Evolutionary conservation across 2,888 invertebrate species (phyloP).

Genomic region (Hirtodrosophila duncani): DNA sequence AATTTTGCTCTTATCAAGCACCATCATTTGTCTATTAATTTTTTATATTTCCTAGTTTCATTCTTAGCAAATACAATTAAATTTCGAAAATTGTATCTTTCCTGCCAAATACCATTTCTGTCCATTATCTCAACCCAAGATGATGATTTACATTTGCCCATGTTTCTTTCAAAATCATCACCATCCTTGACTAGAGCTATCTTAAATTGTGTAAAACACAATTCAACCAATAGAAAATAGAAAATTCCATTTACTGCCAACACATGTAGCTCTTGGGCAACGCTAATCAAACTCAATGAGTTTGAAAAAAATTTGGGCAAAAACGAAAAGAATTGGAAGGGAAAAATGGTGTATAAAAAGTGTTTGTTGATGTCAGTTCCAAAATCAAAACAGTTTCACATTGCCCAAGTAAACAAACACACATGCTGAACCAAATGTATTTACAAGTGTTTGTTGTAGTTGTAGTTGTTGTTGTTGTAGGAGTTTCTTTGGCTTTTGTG

Average conservation of each 20-base stretch:
- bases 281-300: slow-evolving; percentile 54
- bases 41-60: too few species aligned
- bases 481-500: slow-evolving; percentile 5
- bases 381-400: slow-evolving; percentile 15
- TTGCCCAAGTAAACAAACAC: too few species aligned
- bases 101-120: neutral
- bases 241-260: slow-evolving; percentile 31
- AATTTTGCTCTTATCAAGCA: too few species aligned
- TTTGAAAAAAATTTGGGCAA: slow-evolving; percentile 26
- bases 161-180: slow-evolving; percentile 9
- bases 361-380: slow-evolving; percentile 40
- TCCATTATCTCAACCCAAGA: slow-evolving; percentile 13
- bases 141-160: slow-evolving; percentile 28
- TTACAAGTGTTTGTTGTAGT: slow-evolving; percentile 33
- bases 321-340: slow-evolving; percentile 35
- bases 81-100: too few species aligned
- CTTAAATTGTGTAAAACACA: slow-evolving; percentile 17
- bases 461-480: neutral
- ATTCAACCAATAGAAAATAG: slow-evolving; percentile 28
- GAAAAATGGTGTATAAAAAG: too few species aligned
- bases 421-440: too few species aligned
- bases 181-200: slow-evolving; percentile 5
- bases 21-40: too few species aligned
- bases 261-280: slow-evolving; percentile 49
- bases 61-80: too few species aligned